Evolutionary conservation across 2,113 vertebrate species (phyloP), one percentile per base, ranked within the genome.

Genomic region (Otus sunia): DNA sequence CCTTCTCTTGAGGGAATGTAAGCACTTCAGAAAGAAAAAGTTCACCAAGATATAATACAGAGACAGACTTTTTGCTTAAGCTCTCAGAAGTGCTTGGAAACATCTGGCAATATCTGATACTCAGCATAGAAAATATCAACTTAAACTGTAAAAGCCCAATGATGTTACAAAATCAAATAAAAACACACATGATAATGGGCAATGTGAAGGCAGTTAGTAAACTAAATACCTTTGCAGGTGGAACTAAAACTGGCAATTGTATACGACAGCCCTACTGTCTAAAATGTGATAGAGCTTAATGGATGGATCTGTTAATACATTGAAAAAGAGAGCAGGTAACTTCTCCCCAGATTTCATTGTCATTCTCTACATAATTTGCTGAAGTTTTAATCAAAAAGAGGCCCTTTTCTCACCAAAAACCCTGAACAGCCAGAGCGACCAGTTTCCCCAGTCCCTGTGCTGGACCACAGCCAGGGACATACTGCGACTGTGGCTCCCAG

Each of bases 11-110:
- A 36, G 39, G 49, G 56, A 91, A 90, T n/a, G 39, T 27, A 85
- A 73, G 49, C 29, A 76, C 53, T 94, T 64, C 69, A 91, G 53
- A 82, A 72, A 58, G 58, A 86, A 94, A 79, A 90, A 19, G 16
- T 47, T 72, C 34, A 78, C 25, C 26, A 59, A 47, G 56, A 72
- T 29, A 32, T 55, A 60, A 82, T 36, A 49, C 49, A 87, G 50
- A 84, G 55, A 73, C 75, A 59, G 39, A 60, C 32, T 53, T 79
- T 87, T 90, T 30, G 21, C 56, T 91, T 90, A 56, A 87, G 45
- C 43, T 66, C 43, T 85, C 56, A 68, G 37, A 85, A 91, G 30
- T 36, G 47, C 58, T 92, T 94, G 50, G 26, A 94, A 58, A 17
- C 55, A 6, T 17, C 37, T 63, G 36, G 49, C 36, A 91, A 19